Conservation (phyloP, 1,140 invertebrate genomes). For the Theocolax elegans region DNA sequence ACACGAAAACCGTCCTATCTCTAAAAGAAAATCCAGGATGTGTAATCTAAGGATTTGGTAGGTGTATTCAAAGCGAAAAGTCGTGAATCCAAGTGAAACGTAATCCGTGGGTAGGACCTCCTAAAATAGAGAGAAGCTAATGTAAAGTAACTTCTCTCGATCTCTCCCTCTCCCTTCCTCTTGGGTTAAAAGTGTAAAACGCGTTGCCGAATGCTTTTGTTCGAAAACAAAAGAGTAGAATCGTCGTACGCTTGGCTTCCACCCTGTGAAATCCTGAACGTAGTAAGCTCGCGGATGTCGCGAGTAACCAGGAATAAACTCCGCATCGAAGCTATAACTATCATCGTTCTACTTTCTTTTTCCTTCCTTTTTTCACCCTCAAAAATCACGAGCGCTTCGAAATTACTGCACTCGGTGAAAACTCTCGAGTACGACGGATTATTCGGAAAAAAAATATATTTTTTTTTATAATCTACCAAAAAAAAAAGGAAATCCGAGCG, state of each 20-base stretch:
- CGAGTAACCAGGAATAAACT: background rate
- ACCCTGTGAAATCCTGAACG: conserved; percentile 30
- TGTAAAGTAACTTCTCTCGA: conserved; percentile 3
- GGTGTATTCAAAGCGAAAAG: conserved; percentile 29
- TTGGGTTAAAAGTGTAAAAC: conserved; percentile 38
- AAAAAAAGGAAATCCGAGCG: too few relatives aligned
- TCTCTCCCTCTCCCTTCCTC: too few relatives aligned
- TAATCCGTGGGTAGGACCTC: conserved; percentile 11
- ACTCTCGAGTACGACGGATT: background rate
- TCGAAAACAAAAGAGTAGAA: conserved; percentile 36
- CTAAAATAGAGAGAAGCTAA: too few relatives aligned
- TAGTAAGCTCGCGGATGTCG: conserved; percentile 29
- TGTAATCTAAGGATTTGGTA: conserved; percentile 13
- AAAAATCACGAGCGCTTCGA: background rate
- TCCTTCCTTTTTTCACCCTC: background rate
- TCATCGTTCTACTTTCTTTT: background rate
- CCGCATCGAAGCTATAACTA: conserved; percentile 1
- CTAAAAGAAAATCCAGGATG: too few relatives aligned
- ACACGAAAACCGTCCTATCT: too few relatives aligned
- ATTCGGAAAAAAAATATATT: conserved; percentile 10
- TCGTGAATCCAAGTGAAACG: conserved; percentile 25
- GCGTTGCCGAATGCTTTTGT: conserved; percentile 43
- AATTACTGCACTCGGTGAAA: background rate
- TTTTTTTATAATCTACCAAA: conserved; percentile 1
- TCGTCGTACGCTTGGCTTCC: conserved; percentile 31